Evolutionary conservation across 2,888 invertebrate species (phyloP).

Genomic region (Polydrusus pterygomalis): DNA sequence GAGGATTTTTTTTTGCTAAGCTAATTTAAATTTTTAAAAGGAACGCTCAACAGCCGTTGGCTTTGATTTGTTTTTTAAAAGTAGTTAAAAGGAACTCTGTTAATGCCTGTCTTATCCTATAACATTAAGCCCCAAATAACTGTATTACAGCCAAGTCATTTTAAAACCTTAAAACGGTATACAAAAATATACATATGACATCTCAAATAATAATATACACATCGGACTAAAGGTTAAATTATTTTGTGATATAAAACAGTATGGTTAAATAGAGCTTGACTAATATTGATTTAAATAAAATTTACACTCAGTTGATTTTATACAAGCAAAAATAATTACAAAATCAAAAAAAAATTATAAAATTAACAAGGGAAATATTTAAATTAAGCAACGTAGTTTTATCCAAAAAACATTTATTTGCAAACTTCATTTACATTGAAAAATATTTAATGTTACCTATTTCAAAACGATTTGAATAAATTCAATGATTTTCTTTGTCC

Average conservation of each 20-base stretch:
- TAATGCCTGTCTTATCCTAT: conserved; percentile 2
- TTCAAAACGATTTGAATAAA: background rate
- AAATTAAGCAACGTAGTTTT: conserved; percentile 22
- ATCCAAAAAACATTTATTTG: conserved; percentile 16
- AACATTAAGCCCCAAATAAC: background rate
- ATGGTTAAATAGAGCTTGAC: conserved; percentile 25
- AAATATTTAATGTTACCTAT: background rate
- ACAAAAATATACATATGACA: conserved; percentile 23
- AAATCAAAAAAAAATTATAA: conserved; percentile 20
- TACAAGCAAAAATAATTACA: conserved; percentile 18
- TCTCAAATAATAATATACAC: conserved; percentile 22
- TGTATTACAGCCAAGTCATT: conserved; percentile 1
- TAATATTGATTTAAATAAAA: conserved; percentile 35
- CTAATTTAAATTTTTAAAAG: too few species aligned
- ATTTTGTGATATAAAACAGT: conserved; percentile 22
- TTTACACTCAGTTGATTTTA: conserved; percentile 17
- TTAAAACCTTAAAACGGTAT: background rate
- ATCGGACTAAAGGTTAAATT: conserved; percentile 25
- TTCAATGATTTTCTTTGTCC: conserved; percentile 8
- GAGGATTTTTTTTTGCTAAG: too few species aligned
- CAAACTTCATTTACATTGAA: conserved; percentile 6
- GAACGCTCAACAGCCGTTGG: too few species aligned
- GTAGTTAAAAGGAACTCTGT: background rate
- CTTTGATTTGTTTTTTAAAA: too few species aligned
- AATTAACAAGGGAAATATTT: conserved; percentile 14